Evolutionary conservation across 2,888 invertebrate genomes (phyloP).

Genomic region (Balanococcus diminutus): DNA sequence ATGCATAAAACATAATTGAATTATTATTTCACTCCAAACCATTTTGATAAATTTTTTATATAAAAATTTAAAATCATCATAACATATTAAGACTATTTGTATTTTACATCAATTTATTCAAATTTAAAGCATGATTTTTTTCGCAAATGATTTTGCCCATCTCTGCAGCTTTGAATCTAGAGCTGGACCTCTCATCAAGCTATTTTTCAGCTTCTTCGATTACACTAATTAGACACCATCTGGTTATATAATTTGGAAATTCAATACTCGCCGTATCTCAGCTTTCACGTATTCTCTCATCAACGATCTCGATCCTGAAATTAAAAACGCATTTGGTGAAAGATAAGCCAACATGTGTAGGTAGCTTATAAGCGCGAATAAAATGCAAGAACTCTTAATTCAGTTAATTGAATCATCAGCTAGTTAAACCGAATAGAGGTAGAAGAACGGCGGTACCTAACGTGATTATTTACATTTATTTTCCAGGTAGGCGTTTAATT

Average conservation of each 20-base stretch:
- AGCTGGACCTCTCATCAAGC: too few species aligned
- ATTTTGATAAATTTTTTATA: too few species aligned
- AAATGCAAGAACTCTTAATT: neutral
- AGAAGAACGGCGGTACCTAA: neutral
- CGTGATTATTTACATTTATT: slow-evolving; percentile 16
- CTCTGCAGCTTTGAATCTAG: too few species aligned
- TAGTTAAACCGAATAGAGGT: neutral
- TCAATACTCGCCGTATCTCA: neutral
- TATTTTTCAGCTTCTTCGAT: too few species aligned
- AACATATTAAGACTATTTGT: too few species aligned
- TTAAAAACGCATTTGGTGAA: neutral
- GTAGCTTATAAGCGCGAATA: neutral
- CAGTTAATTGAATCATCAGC: slow-evolving; percentile 14
- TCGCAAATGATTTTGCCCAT: too few species aligned
- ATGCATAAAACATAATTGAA: too few species aligned
- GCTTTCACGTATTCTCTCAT: neutral
- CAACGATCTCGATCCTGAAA: neutral
- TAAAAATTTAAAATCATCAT: too few species aligned
- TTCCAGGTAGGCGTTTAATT: slow-evolving; percentile 31
- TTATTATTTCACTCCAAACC: too few species aligned
- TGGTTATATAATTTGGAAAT: neutral
- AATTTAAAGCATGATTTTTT: too few species aligned
- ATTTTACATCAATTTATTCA: too few species aligned
- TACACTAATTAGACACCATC: too few species aligned
- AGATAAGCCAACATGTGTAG: neutral